Base-by-base conservation (phyloP, 2,888 invertebrate genomes). In the Noctua comes region DNA sequence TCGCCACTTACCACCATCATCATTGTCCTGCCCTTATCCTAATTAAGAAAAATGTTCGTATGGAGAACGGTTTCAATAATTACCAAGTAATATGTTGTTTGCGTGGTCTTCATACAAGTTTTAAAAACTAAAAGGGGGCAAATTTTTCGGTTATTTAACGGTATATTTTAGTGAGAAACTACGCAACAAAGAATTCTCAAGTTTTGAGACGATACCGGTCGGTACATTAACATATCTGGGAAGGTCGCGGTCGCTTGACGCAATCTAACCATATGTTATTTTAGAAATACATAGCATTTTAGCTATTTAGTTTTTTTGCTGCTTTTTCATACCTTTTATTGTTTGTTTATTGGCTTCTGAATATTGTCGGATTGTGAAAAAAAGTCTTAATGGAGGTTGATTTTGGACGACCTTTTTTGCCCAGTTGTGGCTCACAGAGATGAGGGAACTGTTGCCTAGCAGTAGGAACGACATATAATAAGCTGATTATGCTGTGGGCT, bases 161-260 rank as follows among this genome's bases (percentile, higher is more conserved):
- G 83, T 83, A 74, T 7, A 64, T 10, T 73, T 84, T 59, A 68
- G n/a, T 69, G 51, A 62, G 75, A 79, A 78, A 79, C 88, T 83
- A 71, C 77, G 88, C 80, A 88, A 78, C 59, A 77, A 78, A 70
- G 31, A 77, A 76, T 79, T 70, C 65, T 65, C 36, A 7, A 57
- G 46, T 40, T 68, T 57, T 59, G 5, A 54, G 62, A 62, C 18
- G 21, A 77, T 79, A 84, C 85, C 82, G 78, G 88, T 88, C 27
- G 57, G 13, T 11, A 43, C 2, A 83, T 88, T 86, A 68, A 54
- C 88, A 89, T 89, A 84, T 74, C 59, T 72, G n/a, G 83, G 85
- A 88, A 89, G 89, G 89, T 88, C 88, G 88, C 54, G 86, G 88
- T 48, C 84, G 59, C 21, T 68, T 73, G 78, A 82, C 86, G 86